Evolutionary conservation across 2,113 vertebrate genomes (phyloP), one percentile per base, ranked within the genome.

Genomic region (Lophura nycthemera): DNA sequence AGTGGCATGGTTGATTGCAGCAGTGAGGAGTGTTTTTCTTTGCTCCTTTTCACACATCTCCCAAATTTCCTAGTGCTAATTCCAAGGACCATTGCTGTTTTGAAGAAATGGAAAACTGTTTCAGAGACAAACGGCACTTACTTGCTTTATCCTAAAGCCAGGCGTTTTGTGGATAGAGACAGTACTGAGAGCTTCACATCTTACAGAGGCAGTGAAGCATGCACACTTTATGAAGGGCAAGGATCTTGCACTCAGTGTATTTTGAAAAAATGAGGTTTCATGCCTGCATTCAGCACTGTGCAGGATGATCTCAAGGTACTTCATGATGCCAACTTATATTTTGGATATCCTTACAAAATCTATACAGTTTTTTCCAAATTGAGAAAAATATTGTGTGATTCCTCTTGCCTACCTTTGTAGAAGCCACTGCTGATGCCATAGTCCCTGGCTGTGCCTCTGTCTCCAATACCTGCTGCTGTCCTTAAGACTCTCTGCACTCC

Each of bases 361-460:
- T 29, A 20, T 10, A 20, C 19, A 24, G 7, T 18, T 40, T 86
- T 43, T 86, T 89, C 85, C 29, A 87, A 54, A 32, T 10, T 47
- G 38, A 84, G 52, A 61, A 47, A 86, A 29, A 16, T 84, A 50
- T 18, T 54, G 11, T 79, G 36, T 71, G 48, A 40, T 69, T 89
- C 34, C 34, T 92, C 54, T 79, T 64, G 63, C 36, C 50, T 84
- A 45, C 48, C 22, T 73, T 65, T 73, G 11, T 83, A 91, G 83
- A 56, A 65, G 29, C 56, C 34, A 22, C 29, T 30, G 32, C 40
- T 66, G 40, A 42, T 66, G 5, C 69, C 60, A 15, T 56, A 52
- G 40, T 3, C 56, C 29, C 50, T 77, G 74, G 11, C 27, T 3
- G 1, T 80, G 29, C 4, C 34, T 22, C 27, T 0, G 0, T 21